phyloP scores from a whole-genome alignment of 2,797 vertebrate species.

The Babyrousa celebensis region DNA sequence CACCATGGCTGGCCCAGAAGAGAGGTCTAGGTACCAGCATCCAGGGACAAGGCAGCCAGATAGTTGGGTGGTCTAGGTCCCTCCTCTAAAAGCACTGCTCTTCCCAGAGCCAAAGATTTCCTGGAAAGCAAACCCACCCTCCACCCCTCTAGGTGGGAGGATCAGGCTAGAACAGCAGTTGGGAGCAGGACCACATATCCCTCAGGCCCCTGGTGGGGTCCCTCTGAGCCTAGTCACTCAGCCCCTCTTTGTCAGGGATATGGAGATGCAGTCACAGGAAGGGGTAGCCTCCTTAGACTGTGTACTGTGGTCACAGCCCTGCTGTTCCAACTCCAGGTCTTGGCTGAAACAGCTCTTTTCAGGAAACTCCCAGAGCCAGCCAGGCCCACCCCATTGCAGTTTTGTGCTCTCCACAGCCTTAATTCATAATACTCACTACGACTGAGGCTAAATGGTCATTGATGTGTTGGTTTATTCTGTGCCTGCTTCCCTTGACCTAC shows the following conservation, averaged over 20 bases:
- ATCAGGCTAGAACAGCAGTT: background rate
- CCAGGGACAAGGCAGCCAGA: background rate
- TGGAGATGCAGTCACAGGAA: background rate
- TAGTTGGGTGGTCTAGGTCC: background rate
- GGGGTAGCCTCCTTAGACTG: background rate
- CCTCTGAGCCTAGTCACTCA: background rate
- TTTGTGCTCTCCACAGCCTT: background rate
- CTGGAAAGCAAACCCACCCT: background rate
- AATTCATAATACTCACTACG: background rate
- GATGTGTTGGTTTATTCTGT: background rate
- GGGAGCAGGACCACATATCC: background rate
- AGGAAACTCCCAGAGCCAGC: background rate
- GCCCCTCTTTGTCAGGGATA: accelerated
- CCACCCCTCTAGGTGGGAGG: background rate
- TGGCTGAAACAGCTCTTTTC: background rate
- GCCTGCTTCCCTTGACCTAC: background rate
- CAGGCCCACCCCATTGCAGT: background rate
- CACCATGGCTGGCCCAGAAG: background rate
- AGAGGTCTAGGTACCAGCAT: background rate
- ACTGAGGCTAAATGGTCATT: background rate
- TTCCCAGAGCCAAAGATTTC: conserved; percentile 36
- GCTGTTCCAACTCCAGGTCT: background rate
- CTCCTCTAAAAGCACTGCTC: background rate
- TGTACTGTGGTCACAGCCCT: background rate
- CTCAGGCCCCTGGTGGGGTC: background rate